Conservation (phyloP, 2,113 vertebrate genomes). For the Pogonocichla stellata region DNA sequence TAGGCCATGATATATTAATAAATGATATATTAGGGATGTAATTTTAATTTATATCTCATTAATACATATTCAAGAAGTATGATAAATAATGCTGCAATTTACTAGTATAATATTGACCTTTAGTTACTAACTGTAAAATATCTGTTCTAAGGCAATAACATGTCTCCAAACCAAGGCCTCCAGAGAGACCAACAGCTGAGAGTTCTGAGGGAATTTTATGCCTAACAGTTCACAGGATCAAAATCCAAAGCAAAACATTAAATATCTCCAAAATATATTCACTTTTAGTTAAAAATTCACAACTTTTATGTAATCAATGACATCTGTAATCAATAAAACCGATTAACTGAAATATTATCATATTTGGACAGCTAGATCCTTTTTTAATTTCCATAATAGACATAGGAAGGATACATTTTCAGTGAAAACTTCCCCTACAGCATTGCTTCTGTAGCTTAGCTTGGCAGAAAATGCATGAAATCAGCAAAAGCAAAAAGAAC, state of each 20-base stretch:
- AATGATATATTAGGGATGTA: not conserved
- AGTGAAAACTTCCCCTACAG: not conserved
- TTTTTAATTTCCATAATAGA: not conserved
- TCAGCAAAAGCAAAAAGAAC: constrained; percentile 69
- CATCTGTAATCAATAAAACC: not conserved
- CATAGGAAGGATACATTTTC: not conserved
- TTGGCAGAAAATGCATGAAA: constrained; percentile 66
- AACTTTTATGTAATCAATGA: not conserved
- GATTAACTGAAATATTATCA: not conserved
- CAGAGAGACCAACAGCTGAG: not conserved
- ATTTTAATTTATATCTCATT: not conserved
- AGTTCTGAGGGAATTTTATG: not conserved
- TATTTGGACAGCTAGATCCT: not conserved
- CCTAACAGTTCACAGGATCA: not conserved
- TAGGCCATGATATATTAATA: too few species aligned
- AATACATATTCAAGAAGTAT: not conserved
- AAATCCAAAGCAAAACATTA: not conserved
- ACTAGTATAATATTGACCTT: not conserved
- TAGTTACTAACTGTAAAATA: not conserved
- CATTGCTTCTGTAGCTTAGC: constrained; percentile 8
- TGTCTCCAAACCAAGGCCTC: not conserved
- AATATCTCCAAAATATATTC: not conserved
- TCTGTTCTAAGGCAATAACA: not conserved
- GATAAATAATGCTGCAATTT: not conserved
- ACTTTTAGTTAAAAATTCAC: not conserved